Conservation (phyloP, 2,113 vertebrate species). For the Echinops telfairi region DNA sequence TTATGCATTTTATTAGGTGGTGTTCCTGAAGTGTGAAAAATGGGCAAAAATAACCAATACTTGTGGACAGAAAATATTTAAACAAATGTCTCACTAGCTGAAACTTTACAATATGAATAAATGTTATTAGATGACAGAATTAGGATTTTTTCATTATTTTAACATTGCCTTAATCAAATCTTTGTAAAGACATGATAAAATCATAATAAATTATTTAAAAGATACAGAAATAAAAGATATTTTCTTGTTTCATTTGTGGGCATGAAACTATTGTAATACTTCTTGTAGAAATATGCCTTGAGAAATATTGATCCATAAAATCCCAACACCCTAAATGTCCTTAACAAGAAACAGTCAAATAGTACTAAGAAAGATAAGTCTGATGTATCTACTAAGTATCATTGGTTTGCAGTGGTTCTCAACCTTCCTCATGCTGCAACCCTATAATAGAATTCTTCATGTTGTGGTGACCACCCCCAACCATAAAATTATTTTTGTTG, state of each 20-base stretch:
- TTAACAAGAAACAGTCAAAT: background rate
- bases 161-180: background rate
- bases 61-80: background rate
- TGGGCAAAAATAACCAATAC: background rate
- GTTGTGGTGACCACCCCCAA: too few species aligned
- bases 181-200: constrained; percentile 41
- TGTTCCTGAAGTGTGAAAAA: background rate
- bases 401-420: too few species aligned
- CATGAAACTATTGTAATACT: background rate
- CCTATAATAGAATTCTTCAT: too few species aligned
- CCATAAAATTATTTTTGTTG: too few species aligned
- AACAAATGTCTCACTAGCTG: constrained; percentile 23
- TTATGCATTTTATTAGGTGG: background rate
- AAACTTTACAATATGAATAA: background rate
- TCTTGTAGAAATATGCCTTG: background rate
- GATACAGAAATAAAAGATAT: background rate
- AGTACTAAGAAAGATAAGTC: fast-evolving
- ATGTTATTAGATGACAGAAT: background rate
- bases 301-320: background rate
- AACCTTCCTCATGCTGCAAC: too few species aligned
- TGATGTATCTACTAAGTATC: background rate
- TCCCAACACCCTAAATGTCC: background rate
- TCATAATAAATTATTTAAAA: background rate
- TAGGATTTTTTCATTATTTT: background rate
- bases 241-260: background rate